Evolutionary conservation across 1,140 invertebrate species (phyloP), one percentile per base, ranked within the genome.

Genomic region (Phocides pigmalion): DNA sequence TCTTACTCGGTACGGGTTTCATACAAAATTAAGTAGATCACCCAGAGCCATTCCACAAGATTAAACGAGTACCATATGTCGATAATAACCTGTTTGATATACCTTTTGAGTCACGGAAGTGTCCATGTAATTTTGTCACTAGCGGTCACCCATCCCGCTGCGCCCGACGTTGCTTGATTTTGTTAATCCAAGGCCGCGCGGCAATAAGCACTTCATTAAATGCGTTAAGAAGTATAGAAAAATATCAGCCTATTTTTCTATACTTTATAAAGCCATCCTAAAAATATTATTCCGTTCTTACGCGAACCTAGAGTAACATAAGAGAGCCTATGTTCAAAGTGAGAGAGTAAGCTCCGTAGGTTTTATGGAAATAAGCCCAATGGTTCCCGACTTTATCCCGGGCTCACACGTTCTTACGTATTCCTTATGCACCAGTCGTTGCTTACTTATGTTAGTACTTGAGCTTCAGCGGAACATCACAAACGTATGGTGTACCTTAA

Each of bases 351-450:
- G 49, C 28, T 17, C 16, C 9, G 49, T 35, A 51, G 25, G 49
- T 51, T 35, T 51, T 51, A 35, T 51, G 49, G 49, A 51, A 51
- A 51, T 51, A 8, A 35, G 16, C 15, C 16, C 15, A 51, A 35
- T 35, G 49, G 49, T 51, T 32, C 28, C 19, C 3, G 5, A 17
- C 28, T 51, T 35, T 19, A 35, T 51, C 49, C 25, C 49, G 8
- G 49, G 25, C 49, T 51, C 28, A 51, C 28, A 51, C 9, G n/a
- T 35, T 51, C 28, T 51, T 51, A 35, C n/a, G 28, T 35, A 17
- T 28, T 51, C 3, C 16, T n/a, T 51, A 15, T 51, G 28, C 15
- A 11, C 6, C 12, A 11, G 12, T 17, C 16, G 12, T 6, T 8
- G 0, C 20, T 12, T 47, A 35, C n/a, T n/a, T n/a, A n/a, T n/a